phyloP scores from a whole-genome alignment of 2,888 invertebrate genomes.

The Coelogynopora nodosa region DNA sequence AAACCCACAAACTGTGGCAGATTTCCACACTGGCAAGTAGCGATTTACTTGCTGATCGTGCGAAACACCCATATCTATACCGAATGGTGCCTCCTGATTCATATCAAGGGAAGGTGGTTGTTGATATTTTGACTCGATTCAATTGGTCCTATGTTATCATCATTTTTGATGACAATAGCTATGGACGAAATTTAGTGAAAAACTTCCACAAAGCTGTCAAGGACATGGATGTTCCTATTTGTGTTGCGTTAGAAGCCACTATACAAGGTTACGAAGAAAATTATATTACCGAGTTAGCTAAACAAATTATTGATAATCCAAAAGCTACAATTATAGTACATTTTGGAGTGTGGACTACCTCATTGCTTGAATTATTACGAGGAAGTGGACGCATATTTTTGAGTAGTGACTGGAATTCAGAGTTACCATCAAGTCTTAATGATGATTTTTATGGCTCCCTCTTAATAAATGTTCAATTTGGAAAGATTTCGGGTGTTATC shows the following conservation, averaged over 20 bases:
- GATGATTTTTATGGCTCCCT: slow-evolving; percentile 3
- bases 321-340: not conserved
- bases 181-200: slow-evolving; percentile 9
- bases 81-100: slow-evolving; percentile 35
- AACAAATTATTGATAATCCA: not conserved
- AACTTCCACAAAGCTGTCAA: not conserved
- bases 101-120: slow-evolving; percentile 25
- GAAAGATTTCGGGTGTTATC: not conserved
- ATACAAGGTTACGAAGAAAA: not conserved
- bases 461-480: slow-evolving; percentile 3
- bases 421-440: not conserved
- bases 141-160: slow-evolving; percentile 34
- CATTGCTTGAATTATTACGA: not conserved
- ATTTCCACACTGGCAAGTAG: not conserved
- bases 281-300: not conserved
- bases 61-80: slow-evolving; percentile 30
- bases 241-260: not conserved
- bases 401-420: not conserved
- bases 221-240: not conserved
- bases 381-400: not conserved
- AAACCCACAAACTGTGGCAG: not conserved
- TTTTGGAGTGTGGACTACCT: not conserved
- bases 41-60: slow-evolving; percentile 6
- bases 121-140: not conserved
- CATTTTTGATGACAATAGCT: not conserved